Base-by-base conservation (phyloP, 2,888 invertebrate species). In the Scelioninae gen. 1 region DNA sequence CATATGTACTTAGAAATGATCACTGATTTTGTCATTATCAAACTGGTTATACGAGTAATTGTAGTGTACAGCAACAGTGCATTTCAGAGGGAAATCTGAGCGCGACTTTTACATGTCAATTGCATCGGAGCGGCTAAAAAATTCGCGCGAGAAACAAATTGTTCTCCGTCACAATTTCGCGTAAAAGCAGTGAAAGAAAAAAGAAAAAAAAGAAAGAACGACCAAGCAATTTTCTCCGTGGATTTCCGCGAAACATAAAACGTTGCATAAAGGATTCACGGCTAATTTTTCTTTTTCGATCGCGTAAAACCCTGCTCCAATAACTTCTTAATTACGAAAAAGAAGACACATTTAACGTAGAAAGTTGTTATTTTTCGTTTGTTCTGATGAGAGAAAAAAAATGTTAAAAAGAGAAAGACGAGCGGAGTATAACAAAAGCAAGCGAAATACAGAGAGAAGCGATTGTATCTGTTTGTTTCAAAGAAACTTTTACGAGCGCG, bases 1-100 rank as follows among this genome's bases (percentile, higher is more conserved):
- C 83, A 63, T 66, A 75, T 79, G 77, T 71, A 76, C 82, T 77
- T 82, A 84, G 84, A 86, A 85, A 84, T 74, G 83, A 85, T 84
- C 81, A 55, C 55, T 63, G 84, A 78, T 85, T 83, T 85, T 79
- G 69, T 79, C 75, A 83, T 76, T 83, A 75, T 83, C 71, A 78
- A 83, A 83, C 79, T 69, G 71, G 71, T 83, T 79, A 79, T 69
- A 79, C 69, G 60, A 60, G 69, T 75, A 75, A 75, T 76, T 69
- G 81, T 63, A 63, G 65, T 76, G 60, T 55, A 38, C 55, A 23
- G n/a, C 58, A 13, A 62, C 45, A n/a, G 38, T 16, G 49, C 56
- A 23, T 29, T 40, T 62, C 69, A 34, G n/a, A 63, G 71, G 81
- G 69, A 81, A 81, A 75, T 75, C 63, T 69, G 38, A 32, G 68